These are phyloP conservation scores for Dasyurus viverrinus DNA, from an alignment of 2,113 vertebrate species.

Conservation along the genomic window DNA sequence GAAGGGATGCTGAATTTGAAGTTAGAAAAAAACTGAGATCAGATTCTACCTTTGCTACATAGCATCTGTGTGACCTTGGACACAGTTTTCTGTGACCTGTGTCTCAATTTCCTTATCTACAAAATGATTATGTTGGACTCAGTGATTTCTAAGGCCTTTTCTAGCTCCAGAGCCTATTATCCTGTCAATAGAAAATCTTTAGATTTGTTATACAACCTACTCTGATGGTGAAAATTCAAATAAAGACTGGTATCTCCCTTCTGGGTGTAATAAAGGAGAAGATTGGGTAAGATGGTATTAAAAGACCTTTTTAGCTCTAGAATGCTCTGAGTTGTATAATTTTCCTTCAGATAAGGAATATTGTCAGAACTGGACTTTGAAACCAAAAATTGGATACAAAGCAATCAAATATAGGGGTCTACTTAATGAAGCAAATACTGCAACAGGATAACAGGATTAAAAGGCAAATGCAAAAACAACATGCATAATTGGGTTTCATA, in stretches of 20 bases:
- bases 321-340: not conserved
- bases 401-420: not conserved
- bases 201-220: constrained; percentile 1
- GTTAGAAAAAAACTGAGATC: too few relatives aligned
- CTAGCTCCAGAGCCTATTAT: too few relatives aligned
- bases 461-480: constrained; percentile 15
- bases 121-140: too few relatives aligned
- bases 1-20: too few relatives aligned
- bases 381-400: constrained; percentile 6
- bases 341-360: constrained; percentile 10
- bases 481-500: constrained; percentile 59
- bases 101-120: too few relatives aligned
- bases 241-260: not conserved
- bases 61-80: not conserved
- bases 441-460: not conserved
- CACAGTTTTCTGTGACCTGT: not conserved
- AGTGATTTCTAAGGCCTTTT: too few relatives aligned
- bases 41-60: not conserved
- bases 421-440: constrained; percentile 30
- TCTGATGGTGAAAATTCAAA: not conserved
- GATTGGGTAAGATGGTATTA: not conserved
- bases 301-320: not conserved
- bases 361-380: not conserved
- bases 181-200: not conserved
- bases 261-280: not conserved